Evolutionary conservation across 2,797 vertebrate species (phyloP).

Genomic region (Adrianichthys oophorus): DNA sequence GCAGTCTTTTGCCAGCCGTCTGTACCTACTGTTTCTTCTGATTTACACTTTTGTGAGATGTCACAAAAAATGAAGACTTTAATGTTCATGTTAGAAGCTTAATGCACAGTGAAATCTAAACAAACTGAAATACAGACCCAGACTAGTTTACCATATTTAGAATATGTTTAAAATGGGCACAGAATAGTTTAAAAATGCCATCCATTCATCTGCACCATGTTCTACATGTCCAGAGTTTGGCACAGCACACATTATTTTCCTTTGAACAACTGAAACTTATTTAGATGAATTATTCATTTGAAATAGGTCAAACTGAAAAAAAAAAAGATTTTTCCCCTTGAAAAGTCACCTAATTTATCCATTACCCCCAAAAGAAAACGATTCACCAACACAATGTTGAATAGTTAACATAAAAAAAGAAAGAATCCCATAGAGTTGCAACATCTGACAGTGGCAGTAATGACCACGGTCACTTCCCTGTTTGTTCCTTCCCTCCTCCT

Average conservation of each 20-base stretch:
- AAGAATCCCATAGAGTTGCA: constrained; percentile 30
- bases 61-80: neutral
- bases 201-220: too few relatives aligned
- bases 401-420: constrained; percentile 18
- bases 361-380: constrained; percentile 9
- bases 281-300: neutral
- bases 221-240: too few relatives aligned
- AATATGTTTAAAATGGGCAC: too few relatives aligned
- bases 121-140: too few relatives aligned
- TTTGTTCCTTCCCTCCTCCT: constrained; percentile 44
- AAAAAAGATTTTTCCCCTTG: neutral
- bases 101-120: too few relatives aligned
- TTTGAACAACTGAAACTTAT: too few relatives aligned
- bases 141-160: too few relatives aligned
- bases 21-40: neutral
- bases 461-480: constrained; percentile 36
- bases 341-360: neutral
- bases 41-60: neutral
- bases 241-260: too few relatives aligned
- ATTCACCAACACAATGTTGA: constrained; percentile 6
- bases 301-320: neutral
- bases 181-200: too few relatives aligned
- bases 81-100: too few relatives aligned
- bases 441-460: constrained; percentile 31
- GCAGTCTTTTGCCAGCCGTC: neutral